These are phyloP conservation scores for Lasioglossum pauxillum DNA, from an alignment of 2,888 invertebrate genomes.

Conservation along the genomic window DNA sequence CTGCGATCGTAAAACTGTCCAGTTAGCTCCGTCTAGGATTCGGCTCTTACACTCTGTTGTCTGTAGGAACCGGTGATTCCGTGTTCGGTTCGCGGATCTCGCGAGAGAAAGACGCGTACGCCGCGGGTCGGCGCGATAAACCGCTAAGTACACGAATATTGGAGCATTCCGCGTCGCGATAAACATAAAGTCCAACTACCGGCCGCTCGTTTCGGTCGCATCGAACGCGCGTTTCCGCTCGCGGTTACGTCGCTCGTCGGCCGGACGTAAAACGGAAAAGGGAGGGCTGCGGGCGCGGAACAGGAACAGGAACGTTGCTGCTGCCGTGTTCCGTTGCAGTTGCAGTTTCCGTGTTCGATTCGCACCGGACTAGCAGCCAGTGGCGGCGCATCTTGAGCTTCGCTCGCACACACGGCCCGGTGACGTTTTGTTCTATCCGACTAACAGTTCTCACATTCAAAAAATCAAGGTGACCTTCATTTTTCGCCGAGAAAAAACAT, in stretches of 20 bases:
- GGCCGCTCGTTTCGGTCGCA: constrained; percentile 13
- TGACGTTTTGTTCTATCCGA: neutral
- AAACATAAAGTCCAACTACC: constrained; percentile 39
- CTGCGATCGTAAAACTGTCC: constrained; percentile 29
- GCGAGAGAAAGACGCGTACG: neutral
- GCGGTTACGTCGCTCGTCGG: constrained; percentile 3
- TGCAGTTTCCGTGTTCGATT: constrained; percentile 7
- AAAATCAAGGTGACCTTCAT: too few species aligned
- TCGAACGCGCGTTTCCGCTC: constrained; percentile 11
- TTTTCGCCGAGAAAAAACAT: too few species aligned
- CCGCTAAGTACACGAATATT: constrained; percentile 29
- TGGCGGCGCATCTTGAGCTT: neutral
- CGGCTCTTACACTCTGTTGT: neutral
- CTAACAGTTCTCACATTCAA: too few species aligned
- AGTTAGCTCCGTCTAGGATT: neutral
- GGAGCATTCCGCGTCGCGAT: constrained; percentile 23
- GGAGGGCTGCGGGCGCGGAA: neutral
- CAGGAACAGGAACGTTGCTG: neutral
- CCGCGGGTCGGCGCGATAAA: constrained; percentile 22
- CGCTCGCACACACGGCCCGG: neutral
- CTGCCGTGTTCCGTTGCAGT: neutral
- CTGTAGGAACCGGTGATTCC: neutral
- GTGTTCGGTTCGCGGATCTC: neutral
- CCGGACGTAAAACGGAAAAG: constrained; percentile 13
- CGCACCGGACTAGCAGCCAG: neutral